Percentiles rank a stretch among this genome's conserved stretches.
Evolutionary conservation across 2,888 invertebrate species (phyloP).

Genomic region (Sarcophaga rosellei): DNA sequence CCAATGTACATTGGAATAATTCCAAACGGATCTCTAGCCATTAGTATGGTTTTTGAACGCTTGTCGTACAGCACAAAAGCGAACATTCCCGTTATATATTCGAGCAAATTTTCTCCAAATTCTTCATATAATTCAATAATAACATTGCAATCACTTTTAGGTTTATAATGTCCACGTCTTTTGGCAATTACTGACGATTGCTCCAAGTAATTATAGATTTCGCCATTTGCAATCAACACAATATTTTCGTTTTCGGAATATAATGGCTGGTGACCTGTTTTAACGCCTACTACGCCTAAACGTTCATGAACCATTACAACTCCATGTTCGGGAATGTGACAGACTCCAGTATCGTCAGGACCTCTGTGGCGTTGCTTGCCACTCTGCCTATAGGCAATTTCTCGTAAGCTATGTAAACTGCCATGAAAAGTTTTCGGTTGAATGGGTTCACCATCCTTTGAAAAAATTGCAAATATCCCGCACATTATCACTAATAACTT

Average conservation of each 20-base stretch:
- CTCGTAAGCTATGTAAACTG: constrained; percentile 74
- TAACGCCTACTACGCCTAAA: constrained; percentile 77
- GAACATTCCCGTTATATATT: constrained; percentile 80
- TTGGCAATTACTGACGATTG: constrained; percentile 77
- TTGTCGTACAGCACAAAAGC: constrained; percentile 79
- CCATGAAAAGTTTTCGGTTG: constrained; percentile 72
- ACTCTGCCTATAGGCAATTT: constrained; percentile 79
- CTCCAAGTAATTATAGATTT: constrained; percentile 80
- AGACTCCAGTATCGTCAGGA: constrained; percentile 79
- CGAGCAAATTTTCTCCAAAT: constrained; percentile 75
- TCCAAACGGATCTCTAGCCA: constrained; percentile 81
- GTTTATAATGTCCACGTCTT: constrained; percentile 75
- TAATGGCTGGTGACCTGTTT: constrained; percentile 79
- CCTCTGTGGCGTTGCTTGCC: constrained; percentile 79
- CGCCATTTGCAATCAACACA: constrained; percentile 79
- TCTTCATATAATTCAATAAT: constrained; percentile 79
- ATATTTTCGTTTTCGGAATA: constrained; percentile 75
- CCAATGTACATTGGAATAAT: constrained; percentile 81
- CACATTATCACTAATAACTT: constrained; percentile 74
- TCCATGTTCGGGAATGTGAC: constrained; percentile 75
- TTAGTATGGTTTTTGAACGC: constrained; percentile 74
- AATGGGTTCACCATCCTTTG: constrained; percentile 75
- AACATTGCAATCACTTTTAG: constrained; percentile 80
- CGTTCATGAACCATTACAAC: constrained; percentile 79
- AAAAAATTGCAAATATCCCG: constrained; percentile 80